Percentiles rank a stretch among this genome's conserved stretches.
These are phyloP conservation scores for Lota lota DNA, from an alignment of 2,113 vertebrate species.

Conservation along the genomic window DNA sequence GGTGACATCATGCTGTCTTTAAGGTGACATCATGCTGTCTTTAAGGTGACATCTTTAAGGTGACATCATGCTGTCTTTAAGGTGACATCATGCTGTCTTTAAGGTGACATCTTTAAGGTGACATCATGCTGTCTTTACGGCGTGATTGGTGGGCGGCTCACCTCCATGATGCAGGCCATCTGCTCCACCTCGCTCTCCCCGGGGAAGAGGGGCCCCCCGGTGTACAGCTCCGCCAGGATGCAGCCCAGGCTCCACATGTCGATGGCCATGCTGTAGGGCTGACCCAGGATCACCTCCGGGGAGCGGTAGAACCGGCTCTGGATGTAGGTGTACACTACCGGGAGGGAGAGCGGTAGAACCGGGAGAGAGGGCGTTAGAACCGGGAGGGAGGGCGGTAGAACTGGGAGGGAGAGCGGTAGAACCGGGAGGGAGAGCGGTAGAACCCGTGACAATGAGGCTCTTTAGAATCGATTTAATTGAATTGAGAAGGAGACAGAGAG, in stretches of 20 bases:
- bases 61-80: too few species aligned
- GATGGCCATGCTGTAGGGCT: slow-evolving; percentile 90
- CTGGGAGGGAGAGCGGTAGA: background rate
- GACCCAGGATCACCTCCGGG: slow-evolving; percentile 92
- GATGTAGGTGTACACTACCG: slow-evolving; percentile 89
- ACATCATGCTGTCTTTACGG: too few species aligned
- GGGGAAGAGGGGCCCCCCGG: slow-evolving; percentile 86
- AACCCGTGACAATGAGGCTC: too few species aligned
- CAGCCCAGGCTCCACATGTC: slow-evolving; percentile 98
- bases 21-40: too few species aligned
- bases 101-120: too few species aligned
- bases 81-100: too few species aligned
- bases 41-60: too few species aligned
- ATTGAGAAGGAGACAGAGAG: background rate
- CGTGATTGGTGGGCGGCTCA: slow-evolving; percentile 31
- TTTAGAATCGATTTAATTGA: background rate
- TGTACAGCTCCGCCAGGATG: slow-evolving; percentile 88
- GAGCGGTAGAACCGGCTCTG: slow-evolving; percentile 95
- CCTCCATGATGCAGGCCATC: slow-evolving; percentile 95
- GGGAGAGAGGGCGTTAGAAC: background rate
- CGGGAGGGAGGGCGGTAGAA: background rate
- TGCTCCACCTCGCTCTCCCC: slow-evolving; percentile 92
- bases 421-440: background rate
- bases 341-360: background rate
- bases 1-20: too few species aligned